Evolutionary conservation across 2,888 invertebrate genomes (phyloP), one percentile per base, ranked within the genome.

Genomic region (Pachydiplax longipennis): DNA sequence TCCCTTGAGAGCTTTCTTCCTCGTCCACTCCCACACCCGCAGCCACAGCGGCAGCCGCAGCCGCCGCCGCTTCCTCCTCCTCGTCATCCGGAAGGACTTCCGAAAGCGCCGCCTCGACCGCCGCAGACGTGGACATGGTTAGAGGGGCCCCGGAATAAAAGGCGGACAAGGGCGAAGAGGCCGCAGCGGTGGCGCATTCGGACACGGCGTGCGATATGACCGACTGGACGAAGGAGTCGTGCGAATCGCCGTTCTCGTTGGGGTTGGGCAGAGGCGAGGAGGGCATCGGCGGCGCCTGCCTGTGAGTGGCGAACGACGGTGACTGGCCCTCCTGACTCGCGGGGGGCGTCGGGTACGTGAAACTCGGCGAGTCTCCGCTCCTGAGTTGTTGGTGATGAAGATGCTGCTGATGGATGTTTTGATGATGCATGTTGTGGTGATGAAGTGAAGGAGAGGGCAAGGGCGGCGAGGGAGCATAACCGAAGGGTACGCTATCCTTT

Each of bases 321-420:
- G 96, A 96, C 91, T 96, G 96, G 37, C 97, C 97, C 94, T 97
- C 98, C 92, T 97, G 97, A 92, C 97, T 98, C 0, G 98, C 97
- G 6, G 98, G 98, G 37, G 98, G 98, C 13, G 98, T 98, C 3
- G 98, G 98, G 93, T 98, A 98, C 37, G 97, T 96, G 92, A 98
- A 95, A 65, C 97, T 96, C 0, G 97, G 97, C n/a, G 97, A 97
- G 91, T 96, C 95, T 92, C 95, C 95, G 91, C 95, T 94, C 31
- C 95, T 95, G 61, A 95, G 92, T 37, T 87, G 87, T 0, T 96
- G 96, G 53, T 96, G 96, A 92, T 96, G 96, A 91, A 96, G 92
- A 0, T 96, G 96, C 0, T 94, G 81, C 94, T 94, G 92, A 93
- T 94, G 91, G 93, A 94, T 25, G 73, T 82, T 80, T 37, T 37